phyloP scores from a whole-genome alignment of 1,140 invertebrate genomes.

The Diplogasteroides magnus region DNA sequence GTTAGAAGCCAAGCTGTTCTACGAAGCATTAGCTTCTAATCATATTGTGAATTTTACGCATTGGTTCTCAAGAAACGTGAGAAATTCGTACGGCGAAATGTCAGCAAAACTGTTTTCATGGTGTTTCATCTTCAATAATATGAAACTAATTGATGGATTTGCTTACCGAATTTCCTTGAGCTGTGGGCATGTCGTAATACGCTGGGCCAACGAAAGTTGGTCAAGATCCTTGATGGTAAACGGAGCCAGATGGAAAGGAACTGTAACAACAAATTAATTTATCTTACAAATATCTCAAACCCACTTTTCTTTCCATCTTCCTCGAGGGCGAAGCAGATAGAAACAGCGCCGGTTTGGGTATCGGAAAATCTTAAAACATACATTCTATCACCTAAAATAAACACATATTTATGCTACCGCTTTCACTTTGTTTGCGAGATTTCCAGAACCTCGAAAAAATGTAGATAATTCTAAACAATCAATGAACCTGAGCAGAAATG shows the following conservation, averaged over 20 bases:
- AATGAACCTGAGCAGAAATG: slow-evolving; percentile 50
- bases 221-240: slow-evolving; percentile 55
- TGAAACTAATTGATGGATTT: slow-evolving; percentile 12
- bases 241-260: slow-evolving; percentile 53
- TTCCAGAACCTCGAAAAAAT: too few relatives aligned
- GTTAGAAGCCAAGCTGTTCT: too few relatives aligned
- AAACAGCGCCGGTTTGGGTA: slow-evolving; percentile 54
- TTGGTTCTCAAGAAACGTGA: too few relatives aligned
- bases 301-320: slow-evolving; percentile 48
- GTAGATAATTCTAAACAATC: slow-evolving; percentile 10
- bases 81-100: too few relatives aligned
- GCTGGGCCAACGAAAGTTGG: slow-evolving; percentile 50
- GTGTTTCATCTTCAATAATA: too few relatives aligned
- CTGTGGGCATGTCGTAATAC: slow-evolving; percentile 52
- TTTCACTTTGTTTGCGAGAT: too few relatives aligned
- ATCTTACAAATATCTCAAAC: slow-evolving; percentile 1
- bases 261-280: slow-evolving; percentile 27
- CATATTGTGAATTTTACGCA: too few relatives aligned
- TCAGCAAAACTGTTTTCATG: too few relatives aligned
- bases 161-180: slow-evolving; percentile 47
- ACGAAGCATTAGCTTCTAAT: too few relatives aligned
- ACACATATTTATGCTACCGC: too few relatives aligned
- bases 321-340: slow-evolving; percentile 54
- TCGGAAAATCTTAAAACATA: slow-evolving; percentile 9
- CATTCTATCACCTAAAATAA: not conserved